Percentiles rank a stretch among this genome's conserved stretches.
These are phyloP conservation scores for Brachionus rotundiformis DNA, from an alignment of 1,140 invertebrate genomes.

Conservation along the genomic window DNA sequence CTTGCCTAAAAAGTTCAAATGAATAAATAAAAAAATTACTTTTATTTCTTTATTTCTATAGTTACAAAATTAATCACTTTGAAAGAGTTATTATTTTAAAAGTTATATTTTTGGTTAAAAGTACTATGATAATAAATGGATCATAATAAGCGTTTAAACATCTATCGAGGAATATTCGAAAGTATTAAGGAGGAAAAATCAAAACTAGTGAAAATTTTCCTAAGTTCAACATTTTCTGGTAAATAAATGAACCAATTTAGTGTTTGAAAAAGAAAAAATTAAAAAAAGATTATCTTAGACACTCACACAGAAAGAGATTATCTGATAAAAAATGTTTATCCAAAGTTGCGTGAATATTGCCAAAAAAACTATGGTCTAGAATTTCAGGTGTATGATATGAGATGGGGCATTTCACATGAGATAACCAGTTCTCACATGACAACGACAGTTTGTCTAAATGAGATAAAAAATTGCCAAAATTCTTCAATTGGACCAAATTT, in stretches of 20 bases:
- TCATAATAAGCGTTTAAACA: too few species aligned
- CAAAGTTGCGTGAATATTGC: conserved; percentile 57
- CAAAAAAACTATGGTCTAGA: conserved; percentile 58
- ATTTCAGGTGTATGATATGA: conserved; percentile 57
- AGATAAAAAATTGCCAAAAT: conserved; percentile 52
- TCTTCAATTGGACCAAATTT: conserved; percentile 52
- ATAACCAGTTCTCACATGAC: conserved; percentile 51
- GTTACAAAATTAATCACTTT: neutral
- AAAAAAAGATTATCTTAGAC: neutral
- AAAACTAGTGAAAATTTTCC: conserved; percentile 17
- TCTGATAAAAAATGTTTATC: conserved; percentile 58
- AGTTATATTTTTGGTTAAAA: too few species aligned
- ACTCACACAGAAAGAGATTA: conserved; percentile 53
- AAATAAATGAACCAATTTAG: neutral
- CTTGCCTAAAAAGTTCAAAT: too few species aligned
- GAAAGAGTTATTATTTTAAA: too few species aligned
- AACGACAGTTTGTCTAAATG: conserved; percentile 48
- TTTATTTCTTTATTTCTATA: neutral
- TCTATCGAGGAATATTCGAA: conserved; percentile 7
- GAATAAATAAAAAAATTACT: too few species aligned
- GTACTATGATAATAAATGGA: too few species aligned
- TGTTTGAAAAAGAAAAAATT: too few species aligned
- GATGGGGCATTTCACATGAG: conserved; percentile 54
- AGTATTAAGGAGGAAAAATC: conserved; percentile 19
- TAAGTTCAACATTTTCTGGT: conserved; percentile 52